Conservation (phyloP, 1,140 invertebrate genomes). For the Papilio aristodemus region DNA sequence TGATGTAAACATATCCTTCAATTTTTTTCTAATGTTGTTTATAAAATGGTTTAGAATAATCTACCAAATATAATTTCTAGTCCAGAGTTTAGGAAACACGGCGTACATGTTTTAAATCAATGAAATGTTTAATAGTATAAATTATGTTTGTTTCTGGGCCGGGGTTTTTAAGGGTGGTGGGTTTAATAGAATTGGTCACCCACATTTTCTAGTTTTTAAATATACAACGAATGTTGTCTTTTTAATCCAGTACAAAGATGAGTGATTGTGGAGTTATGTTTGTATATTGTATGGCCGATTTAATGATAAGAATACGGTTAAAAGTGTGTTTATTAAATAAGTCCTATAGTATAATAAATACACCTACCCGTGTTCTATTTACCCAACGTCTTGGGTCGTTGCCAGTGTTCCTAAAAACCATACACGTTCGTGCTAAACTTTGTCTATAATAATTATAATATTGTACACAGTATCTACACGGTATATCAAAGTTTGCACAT, state of each 20-base stretch:
- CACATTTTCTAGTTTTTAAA: too few relatives aligned
- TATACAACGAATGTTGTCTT: background rate
- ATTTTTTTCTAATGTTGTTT: too few relatives aligned
- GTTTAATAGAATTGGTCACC: too few relatives aligned
- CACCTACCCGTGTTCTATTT: constrained; percentile 63
- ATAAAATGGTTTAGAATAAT: too few relatives aligned
- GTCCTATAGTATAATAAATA: constrained; percentile 67
- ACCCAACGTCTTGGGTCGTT: constrained; percentile 50
- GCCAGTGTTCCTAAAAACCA: constrained; percentile 57
- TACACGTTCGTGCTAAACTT: constrained; percentile 55
- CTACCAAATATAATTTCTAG: too few relatives aligned
- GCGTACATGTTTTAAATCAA: too few relatives aligned
- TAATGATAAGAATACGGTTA: constrained; percentile 51
- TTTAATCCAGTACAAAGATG: constrained; percentile 33
- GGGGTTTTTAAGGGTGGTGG: too few relatives aligned
- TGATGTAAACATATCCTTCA: too few relatives aligned
- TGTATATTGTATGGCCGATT: constrained; percentile 45
- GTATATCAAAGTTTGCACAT: constrained; percentile 32
- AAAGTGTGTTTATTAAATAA: constrained; percentile 54
- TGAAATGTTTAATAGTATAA: too few relatives aligned
- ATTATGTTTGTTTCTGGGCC: too few relatives aligned
- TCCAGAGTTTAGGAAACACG: too few relatives aligned
- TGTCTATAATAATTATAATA: constrained; percentile 48
- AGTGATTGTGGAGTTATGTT: background rate
- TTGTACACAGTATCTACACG: constrained; percentile 30